Evolutionary conservation across 2,888 invertebrate genomes (phyloP), one percentile per base, ranked within the genome.

Genomic region (Rhaphigaster nebulosa): DNA sequence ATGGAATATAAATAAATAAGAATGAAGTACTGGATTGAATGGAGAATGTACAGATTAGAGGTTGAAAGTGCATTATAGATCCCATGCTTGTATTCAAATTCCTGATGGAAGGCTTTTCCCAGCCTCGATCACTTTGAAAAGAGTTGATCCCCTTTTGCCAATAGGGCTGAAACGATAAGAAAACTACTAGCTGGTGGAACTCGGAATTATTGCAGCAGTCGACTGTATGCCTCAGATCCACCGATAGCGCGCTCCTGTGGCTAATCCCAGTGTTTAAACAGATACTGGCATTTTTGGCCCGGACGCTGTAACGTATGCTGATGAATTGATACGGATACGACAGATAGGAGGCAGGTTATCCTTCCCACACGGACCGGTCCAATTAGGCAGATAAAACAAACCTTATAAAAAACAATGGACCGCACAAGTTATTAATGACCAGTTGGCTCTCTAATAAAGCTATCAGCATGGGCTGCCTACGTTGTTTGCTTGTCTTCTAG

Each of bases 331-430:
- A 50, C 41, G 84, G 45, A 45, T 15, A n/a, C 12, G 84, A 84
- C 84, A 45, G 84, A 84, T 84, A 45, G 45, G 45, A n/a, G 84
- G 84, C 45, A 84, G 84, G n/a, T 3, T n/a, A n/a, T 45, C 45
- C 84, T 76, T 76, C 84, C 41, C 84, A 84, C 84, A 84, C 84
- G 45, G 84, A 45, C 34, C 41, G 84, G n/a, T 45, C 84, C 84
- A 84, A 84, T 84, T 84, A 84, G 84, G 13, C 84, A 20, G 84
- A 84, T 84, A 84, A 84, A 84, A 84, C 84, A 84, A 84, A 84
- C 84, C 45, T 50, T 84, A 84, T 41, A 84, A 84, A 84, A 84
- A 84, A 84, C 84, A 84, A 84, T 84, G 84, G 84, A 45, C 84
- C 84, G 84, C 84, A 45, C 45, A 50, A 45, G 84, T 84, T 84